These are phyloP conservation scores for Beris morrisii DNA, from an alignment of 2,888 invertebrate species.

Conservation along the genomic window DNA sequence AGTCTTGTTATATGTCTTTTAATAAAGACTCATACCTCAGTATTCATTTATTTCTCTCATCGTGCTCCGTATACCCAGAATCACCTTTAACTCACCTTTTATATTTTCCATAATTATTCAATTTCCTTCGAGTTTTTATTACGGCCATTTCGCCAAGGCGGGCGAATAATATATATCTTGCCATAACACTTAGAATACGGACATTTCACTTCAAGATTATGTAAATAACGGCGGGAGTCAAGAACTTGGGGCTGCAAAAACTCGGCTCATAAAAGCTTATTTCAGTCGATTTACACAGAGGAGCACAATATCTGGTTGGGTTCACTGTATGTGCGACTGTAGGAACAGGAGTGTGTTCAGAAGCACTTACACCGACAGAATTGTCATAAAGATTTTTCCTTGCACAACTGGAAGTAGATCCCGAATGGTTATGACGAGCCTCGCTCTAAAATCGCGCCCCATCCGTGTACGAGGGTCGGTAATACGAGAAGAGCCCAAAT, in stretches of 20 bases:
- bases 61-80: too few species aligned
- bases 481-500: slow-evolving; percentile 25
- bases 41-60: too few species aligned
- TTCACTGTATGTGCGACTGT: not conserved
- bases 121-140: slow-evolving; percentile 39
- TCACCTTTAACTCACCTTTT: slow-evolving; percentile 32
- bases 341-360: not conserved
- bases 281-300: slow-evolving; percentile 15
- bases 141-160: slow-evolving; percentile 36
- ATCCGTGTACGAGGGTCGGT: not conserved
- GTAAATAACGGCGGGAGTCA: slow-evolving; percentile 36
- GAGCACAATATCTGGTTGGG: not conserved
- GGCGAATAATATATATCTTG: slow-evolving; percentile 31
- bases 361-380: slow-evolving; percentile 11
- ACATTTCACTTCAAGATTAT: slow-evolving; percentile 39
- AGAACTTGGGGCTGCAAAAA: slow-evolving; percentile 26
- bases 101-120: slow-evolving; percentile 40
- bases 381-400: slow-evolving; percentile 30
- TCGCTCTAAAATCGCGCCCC: slow-evolving; percentile 16
- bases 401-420: slow-evolving; percentile 8
- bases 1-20: too few species aligned
- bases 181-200: slow-evolving; percentile 38
- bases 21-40: too few species aligned
- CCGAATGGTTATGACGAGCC: slow-evolving; percentile 20
- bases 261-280: slow-evolving; percentile 38